Evolutionary conservation across 2,797 vertebrate genomes (phyloP), one percentile per base, ranked within the genome.

Genomic region (Chrosomus eos): DNA sequence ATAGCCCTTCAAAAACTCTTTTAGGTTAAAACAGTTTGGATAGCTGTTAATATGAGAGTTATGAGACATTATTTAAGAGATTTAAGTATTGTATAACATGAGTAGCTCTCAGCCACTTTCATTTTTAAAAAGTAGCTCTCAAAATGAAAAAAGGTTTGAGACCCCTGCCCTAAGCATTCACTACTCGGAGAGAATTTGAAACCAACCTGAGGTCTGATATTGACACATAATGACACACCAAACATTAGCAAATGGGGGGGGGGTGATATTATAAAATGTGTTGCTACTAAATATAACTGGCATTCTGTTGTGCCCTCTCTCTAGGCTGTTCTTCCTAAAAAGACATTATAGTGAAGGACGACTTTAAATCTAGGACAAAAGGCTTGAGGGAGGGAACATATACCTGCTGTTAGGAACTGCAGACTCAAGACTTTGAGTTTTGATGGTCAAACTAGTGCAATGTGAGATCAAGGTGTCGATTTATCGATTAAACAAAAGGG

Each of bases 291-390:
- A 80, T 85, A 85, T 80, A 80, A 38, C 67, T 40, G 48, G 3
- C 48, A 77, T 84, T 84, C 64, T 71, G 75, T 60, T 36, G 16
- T 72, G 80, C 38, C 71, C 80, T 74, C 19, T 40, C 53, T 40
- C 53, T 76, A 70, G 38, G 62, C 28, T 7, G 8, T 28, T 68
- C 36, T 81, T 75, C 58, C 38, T 76, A 53, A 64, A 84, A 48
- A 76, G 36, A 51, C 58, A 53, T 62, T 31, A 64, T 26, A 48
- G 71, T 80, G 72, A 75, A 83, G 81, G 77, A 62, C 66, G 21
- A 83, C 38, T 81, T 73, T 40, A 68, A 84, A 87, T 87, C 51
- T 86, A 79, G 72, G 62, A 80, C 67, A 43, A 62, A 73, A 60
- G 18, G 28, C 72, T 82, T 77, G 66, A n/a, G 83, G 66, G 62